phyloP scores from a whole-genome alignment of 1,140 invertebrate species.

The Drosophila ambigua region DNA sequence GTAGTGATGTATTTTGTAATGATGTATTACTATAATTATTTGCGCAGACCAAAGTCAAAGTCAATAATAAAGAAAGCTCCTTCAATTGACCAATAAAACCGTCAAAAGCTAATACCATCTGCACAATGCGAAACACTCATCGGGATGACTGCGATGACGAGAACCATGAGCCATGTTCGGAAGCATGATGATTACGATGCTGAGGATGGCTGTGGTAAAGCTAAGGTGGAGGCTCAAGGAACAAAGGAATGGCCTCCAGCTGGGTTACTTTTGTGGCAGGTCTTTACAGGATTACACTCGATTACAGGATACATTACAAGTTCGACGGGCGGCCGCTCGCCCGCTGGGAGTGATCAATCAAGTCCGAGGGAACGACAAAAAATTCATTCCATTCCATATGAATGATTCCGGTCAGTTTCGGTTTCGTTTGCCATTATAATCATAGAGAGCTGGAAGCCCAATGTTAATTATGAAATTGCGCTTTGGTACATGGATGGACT shows the following conservation, averaged over 20 bases:
- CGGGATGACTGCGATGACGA: slow-evolving; percentile 19
- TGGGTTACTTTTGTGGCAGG: slow-evolving; percentile 62
- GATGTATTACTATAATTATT: slow-evolving; percentile 13
- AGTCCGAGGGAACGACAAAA: slow-evolving; percentile 61
- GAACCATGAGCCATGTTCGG: background rate
- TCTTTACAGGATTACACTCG: slow-evolving; percentile 80
- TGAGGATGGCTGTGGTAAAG: slow-evolving; percentile 8
- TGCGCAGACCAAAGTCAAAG: slow-evolving; percentile 9
- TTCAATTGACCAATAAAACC: slow-evolving; percentile 56
- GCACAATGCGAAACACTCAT: slow-evolving; percentile 41
- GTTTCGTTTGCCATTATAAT: slow-evolving; percentile 41
- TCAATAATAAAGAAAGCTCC: slow-evolving; percentile 23
- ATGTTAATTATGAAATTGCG: slow-evolving; percentile 78
- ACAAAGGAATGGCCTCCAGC: slow-evolving; percentile 67
- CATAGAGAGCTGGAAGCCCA: slow-evolving; percentile 37
- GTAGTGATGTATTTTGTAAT: no score
- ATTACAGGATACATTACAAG: slow-evolving; percentile 80
- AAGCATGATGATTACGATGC: slow-evolving; percentile 11
- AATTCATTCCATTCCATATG: slow-evolving; percentile 66
- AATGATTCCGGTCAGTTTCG: slow-evolving; percentile 40
- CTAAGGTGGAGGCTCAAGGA: slow-evolving; percentile 13
- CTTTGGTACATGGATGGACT: slow-evolving; percentile 26
- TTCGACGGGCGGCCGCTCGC: slow-evolving; percentile 61
- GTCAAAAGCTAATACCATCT: slow-evolving; percentile 53
- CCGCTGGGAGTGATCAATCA: slow-evolving; percentile 83